Base-by-base conservation (phyloP, 2,888 invertebrate species). In the Epinotia demarniana region DNA sequence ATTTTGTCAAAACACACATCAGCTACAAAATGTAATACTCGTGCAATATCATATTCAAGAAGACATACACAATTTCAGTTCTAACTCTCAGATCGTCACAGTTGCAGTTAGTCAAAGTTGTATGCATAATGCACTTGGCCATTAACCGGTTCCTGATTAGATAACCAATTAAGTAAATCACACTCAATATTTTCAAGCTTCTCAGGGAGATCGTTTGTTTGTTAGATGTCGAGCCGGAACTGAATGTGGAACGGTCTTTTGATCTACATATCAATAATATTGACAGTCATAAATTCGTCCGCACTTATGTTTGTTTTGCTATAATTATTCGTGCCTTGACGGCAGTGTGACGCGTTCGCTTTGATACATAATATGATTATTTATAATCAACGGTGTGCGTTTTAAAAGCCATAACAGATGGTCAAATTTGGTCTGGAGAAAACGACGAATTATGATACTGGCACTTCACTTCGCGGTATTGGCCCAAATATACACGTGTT, bases 251-350 rank as follows among this genome's bases (percentile, higher is more conserved):
- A 57, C 76, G 79, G 58, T 80, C 82, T 87, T 91, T 92, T 92
- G 91, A 92, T 89, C 86, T 85, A 77, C 82, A 80, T 80, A 81
- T 82, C 79, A 86, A 89, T 86, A 90, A 90, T 91, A 91, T 91
- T 90, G 88, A 88, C 82, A 79, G 81, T 84, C 84, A 84, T 85
- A 82, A 85, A 84, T 80, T 79, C 78, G 79, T 79, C 79, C 46
- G 71, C 72, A 77, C 72, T 85, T 87, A 88, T 72, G 57, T 72
- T 75, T 75, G 71, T 72, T 72, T 67, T 62, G 16, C 60, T 67
- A 53, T 60, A 72, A 67, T 75, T 66, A 63, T 70, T 64, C 27
- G 19, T 63, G 49, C 57, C 61, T 67, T 66, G 72, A 71, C 71
- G 66, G 66, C 69, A 43, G 33, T 27, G 46, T 75, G 71, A 75